Conservation (phyloP, 2,113 vertebrate species). For the Raja brachyura region DNA sequence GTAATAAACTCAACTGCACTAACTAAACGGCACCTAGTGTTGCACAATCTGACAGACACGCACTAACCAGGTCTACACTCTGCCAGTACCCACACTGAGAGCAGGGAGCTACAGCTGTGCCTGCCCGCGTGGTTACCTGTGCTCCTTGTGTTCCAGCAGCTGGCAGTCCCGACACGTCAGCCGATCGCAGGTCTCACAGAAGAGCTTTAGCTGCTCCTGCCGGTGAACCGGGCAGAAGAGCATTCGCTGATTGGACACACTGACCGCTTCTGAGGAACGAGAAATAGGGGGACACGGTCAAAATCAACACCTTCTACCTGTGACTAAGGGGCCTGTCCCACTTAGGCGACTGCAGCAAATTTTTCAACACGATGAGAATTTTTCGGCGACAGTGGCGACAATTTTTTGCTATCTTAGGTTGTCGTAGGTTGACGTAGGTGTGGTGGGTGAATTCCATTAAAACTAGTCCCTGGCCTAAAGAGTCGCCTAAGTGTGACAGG, state of each 20-base stretch:
- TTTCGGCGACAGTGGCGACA: no score
- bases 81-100: neutral
- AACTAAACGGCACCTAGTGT: no score
- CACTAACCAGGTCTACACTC: neutral
- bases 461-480: no score
- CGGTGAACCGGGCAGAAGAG: constrained; percentile 95
- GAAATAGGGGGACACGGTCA: neutral
- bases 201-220: constrained; percentile 92
- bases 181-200: constrained; percentile 95
- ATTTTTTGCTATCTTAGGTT: no score
- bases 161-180: constrained; percentile 94
- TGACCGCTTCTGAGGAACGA: constrained; percentile 69
- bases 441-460: no score
- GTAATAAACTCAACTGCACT: neutral
- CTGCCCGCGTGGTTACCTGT: constrained; percentile 69
- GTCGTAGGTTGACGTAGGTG: no score
- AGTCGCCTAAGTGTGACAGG: no score
- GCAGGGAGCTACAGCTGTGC: neutral
- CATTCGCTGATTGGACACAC: constrained; percentile 77
- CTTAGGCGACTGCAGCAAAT: no score
- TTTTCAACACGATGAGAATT: no score
- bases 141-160: constrained; percentile 91
- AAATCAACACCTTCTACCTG: neutral
- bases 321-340: no score
- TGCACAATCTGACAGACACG: no score